A percentile compares a stretch with the other conserved stretches of the same genome.
Conservation (phyloP, 2,888 invertebrate genomes). For the Andricus curvator region DNA sequence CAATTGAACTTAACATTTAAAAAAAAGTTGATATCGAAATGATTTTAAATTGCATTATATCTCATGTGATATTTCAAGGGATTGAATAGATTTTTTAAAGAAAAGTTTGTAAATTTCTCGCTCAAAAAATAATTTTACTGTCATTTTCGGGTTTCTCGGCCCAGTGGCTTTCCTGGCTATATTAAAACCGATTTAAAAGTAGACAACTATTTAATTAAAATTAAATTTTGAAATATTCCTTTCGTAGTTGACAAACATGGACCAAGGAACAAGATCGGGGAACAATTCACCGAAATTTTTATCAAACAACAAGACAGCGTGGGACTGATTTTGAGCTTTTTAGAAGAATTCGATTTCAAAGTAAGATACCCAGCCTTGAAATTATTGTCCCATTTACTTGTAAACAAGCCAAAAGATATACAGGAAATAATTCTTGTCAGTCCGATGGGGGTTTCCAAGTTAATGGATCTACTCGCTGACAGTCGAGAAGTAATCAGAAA, state of each 20-base stretch:
- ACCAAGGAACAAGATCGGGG: slow-evolving; percentile 84
- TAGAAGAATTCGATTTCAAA: slow-evolving; percentile 97
- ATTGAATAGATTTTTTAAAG: too few species aligned
- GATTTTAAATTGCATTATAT: too few species aligned
- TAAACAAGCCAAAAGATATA: slow-evolving; percentile 91
- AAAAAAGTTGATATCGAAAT: too few species aligned
- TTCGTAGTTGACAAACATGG: slow-evolving; percentile 72
- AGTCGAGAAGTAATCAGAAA: slow-evolving; percentile 97
- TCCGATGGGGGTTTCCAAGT: slow-evolving; percentile 98
- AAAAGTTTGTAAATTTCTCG: too few species aligned
- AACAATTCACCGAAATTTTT: slow-evolving; percentile 98
- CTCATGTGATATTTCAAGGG: too few species aligned
- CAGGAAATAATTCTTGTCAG: slow-evolving; percentile 93
- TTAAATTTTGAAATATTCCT: slow-evolving; percentile 9
- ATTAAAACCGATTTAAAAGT: too few species aligned
- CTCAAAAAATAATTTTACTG: too few species aligned
- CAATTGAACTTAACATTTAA: too few species aligned
- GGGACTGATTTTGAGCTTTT: slow-evolving; percentile 87
- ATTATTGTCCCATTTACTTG: slow-evolving; percentile 91
- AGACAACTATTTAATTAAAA: neutral
- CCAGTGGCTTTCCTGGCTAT: too few species aligned
- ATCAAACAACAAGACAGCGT: slow-evolving; percentile 94
- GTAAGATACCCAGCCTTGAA: slow-evolving; percentile 95
- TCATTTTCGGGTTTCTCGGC: too few species aligned
- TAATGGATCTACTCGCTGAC: slow-evolving; percentile 97